Evolutionary conservation across 2,113 vertebrate genomes (phyloP), one percentile per base, ranked within the genome.

Genomic region (Hydrochoerus hydrochaeris): DNA sequence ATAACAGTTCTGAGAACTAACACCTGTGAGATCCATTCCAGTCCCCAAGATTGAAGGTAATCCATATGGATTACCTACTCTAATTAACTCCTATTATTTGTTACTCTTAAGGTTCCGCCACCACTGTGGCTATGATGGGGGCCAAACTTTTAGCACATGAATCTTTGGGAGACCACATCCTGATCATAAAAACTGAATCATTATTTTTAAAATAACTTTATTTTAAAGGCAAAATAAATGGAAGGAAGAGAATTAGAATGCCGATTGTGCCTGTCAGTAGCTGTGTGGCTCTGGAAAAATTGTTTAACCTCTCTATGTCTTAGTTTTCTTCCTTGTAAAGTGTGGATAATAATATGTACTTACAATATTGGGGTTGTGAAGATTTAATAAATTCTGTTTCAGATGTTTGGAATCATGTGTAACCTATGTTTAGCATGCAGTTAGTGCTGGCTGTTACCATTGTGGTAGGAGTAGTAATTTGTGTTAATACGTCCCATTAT

Each of bases 281-380:
- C 38, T 63, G 3, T 62, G 41, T 91, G 77, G 65, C 20, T 60
- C 41, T 24, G 28, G 49, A 49, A 46, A 92, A 85, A 49, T 58
- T 52, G 28, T 46, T 88, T 63, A 71, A 69, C 10, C 9, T 87
- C 30, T 89, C 28, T 78, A 5, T 63, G 38, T 84, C 58, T 91
- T 28, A 44, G 69, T 91, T 94, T 88, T 71, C 77, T 80, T 88
- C 78, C 30, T 80, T 88, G 19, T 88, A 75, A 91, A 86, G 65
- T n/a, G 10, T 52, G 11, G 35, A 41, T 73, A 65, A 52, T 60
- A 67, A 26, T 35, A 57, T 32, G n/a, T 83, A 41, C 65, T 41
- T 67, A 2, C 52, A 67, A 4, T 67, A 67, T 67, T 63, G 77
- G 7, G 30, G 3, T 67, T 92, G 22, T 81, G 41, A 89, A 57